Conservation (phyloP, 2,797 vertebrate species). For the Hoplostethus mediterraneus region DNA sequence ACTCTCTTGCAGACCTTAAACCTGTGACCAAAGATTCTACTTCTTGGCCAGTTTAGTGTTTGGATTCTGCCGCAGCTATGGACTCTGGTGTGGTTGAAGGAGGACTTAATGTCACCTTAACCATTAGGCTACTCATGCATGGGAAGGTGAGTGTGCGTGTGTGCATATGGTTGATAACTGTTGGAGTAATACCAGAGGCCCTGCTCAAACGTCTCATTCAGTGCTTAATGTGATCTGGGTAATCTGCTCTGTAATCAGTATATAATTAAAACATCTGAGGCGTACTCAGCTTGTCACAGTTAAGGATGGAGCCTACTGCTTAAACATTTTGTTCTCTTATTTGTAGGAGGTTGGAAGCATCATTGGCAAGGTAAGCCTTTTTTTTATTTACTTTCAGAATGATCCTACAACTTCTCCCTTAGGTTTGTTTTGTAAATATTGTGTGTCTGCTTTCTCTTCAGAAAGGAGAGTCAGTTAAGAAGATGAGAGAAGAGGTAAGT, state of each 20-base stretch:
- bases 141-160: constrained; percentile 87
- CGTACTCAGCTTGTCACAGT: background rate
- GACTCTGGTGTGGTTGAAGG: constrained; percentile 97
- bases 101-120: constrained; percentile 97
- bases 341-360: constrained; percentile 95
- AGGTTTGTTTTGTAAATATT: constrained; percentile 55
- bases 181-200: background rate
- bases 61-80: constrained; percentile 84
- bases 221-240: background rate
- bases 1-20: constrained; percentile 63
- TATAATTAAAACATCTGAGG: background rate
- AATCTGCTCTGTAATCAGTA: background rate
- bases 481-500: constrained; percentile 95
- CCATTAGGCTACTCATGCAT: constrained; percentile 97
- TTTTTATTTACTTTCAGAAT: background rate
- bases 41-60: constrained; percentile 74
- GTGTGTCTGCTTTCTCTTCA: constrained; percentile 62
- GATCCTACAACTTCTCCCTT: background rate
- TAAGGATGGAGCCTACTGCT: background rate
- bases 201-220: background rate
- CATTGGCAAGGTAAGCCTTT: constrained; percentile 89
- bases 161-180: background rate
- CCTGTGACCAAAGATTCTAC: constrained; percentile 87
- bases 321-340: background rate
- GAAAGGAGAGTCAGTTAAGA: constrained; percentile 97